Base-by-base conservation (phyloP, 2,797 vertebrate species). In the Rhyacichthys aspro region DNA sequence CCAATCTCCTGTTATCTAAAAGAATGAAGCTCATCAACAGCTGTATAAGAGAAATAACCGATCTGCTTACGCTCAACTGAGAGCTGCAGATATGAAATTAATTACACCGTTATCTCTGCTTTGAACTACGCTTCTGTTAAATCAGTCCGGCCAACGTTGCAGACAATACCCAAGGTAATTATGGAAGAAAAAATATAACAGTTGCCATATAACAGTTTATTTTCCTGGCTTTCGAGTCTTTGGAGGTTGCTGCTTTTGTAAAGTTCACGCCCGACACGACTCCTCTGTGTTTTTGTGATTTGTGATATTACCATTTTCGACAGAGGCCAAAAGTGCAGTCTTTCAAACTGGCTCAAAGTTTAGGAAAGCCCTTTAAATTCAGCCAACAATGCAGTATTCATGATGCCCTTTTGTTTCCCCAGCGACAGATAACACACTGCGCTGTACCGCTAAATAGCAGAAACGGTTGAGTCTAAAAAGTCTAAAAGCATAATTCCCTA, bases 401-500 rank as follows among this genome's bases (percentile, higher is more conserved):
- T 87, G 76, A 55, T 5, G 59, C 23, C 63, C 63, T 59, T 77
- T 78, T 76, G 69, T 76, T 65, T 70, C 71, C 44, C 44, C 11
- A 14, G 55, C 57, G 41, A 23, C 16, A 69, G 70, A 81, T 69
- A 65, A 62, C 67, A 34, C 32, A 0, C n/a, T 15, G 61, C 59
- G 14, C 54, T 36, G 15, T 61, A 43, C 56, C 8, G 47, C 56
- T 81, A 79, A 88, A 86, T 47, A 72, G 64, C 53, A 17, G 42
- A 68, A 76, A 66, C 54, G 28, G 55, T 74, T 15, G 63, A 67
- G 80, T 72, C 59, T 55, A 16, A 63, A 15, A 64, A 67, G 74
- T 72, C 86, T 92, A 88, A 93, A 90, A 92, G 91, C 89, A 71
- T 85, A 9, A 77, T 90, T 89, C 73, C 74, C 70, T 87, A 85